phyloP scores from a whole-genome alignment of 2,797 vertebrate species.

The Morus bassanus region DNA sequence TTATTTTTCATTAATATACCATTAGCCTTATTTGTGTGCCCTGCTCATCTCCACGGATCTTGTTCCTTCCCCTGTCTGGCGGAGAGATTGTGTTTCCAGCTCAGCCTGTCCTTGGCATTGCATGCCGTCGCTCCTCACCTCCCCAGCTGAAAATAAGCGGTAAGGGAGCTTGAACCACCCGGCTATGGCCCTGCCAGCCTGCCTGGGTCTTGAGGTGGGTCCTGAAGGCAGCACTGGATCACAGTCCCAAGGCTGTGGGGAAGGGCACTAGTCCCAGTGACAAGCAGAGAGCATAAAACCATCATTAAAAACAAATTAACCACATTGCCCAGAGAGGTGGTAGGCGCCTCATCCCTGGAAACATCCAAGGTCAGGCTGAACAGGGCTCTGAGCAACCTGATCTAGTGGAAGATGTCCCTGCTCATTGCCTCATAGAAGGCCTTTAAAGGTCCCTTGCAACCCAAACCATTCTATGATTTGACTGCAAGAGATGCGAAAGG shows the following conservation, averaged over 20 bases:
- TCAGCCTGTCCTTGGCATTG: background rate
- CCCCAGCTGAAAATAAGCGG: background rate
- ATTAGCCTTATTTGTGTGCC: slow-evolving; percentile 18
- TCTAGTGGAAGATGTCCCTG: background rate
- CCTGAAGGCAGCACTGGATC: rapidly evolving
- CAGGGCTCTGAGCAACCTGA: rapidly evolving
- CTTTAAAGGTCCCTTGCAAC: background rate
- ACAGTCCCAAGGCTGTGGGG: background rate
- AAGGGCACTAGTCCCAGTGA: background rate
- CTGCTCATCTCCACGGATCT: background rate
- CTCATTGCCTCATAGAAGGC: rapidly evolving
- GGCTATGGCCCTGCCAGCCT: background rate
- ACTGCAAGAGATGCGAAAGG: background rate
- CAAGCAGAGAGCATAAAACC: background rate
- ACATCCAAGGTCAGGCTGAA: background rate
- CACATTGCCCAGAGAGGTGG: background rate
- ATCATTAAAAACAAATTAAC: background rate
- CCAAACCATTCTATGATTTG: background rate
- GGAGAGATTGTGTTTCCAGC: background rate
- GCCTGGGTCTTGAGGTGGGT: background rate
- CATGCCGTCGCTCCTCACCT: background rate
- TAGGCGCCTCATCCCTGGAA: background rate
- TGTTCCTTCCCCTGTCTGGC: background rate
- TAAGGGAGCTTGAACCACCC: background rate
- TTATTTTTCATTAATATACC: slow-evolving; percentile 40